Conservation (phyloP, 2,113 vertebrate species). For the Geothlypis trichas region DNA sequence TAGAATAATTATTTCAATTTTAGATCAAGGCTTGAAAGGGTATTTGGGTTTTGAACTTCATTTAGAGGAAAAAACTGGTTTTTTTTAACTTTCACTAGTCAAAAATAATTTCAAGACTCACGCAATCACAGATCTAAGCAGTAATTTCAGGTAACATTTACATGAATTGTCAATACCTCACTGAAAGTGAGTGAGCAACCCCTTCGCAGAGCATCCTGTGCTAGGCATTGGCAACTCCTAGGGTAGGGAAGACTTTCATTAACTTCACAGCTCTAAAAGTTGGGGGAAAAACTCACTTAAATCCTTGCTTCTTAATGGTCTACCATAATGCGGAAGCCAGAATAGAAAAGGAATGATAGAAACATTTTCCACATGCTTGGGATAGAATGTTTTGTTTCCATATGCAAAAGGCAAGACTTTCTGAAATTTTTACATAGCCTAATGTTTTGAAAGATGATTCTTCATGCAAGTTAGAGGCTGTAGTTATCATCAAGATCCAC, state of each 20-base stretch:
- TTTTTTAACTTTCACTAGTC: not conserved
- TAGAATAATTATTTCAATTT: not conserved
- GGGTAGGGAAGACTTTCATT: not conserved
- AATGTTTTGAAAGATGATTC: not conserved
- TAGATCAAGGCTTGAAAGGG: not conserved
- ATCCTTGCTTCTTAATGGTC: not conserved
- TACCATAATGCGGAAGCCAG: not conserved
- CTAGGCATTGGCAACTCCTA: not conserved
- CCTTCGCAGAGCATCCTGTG: not conserved
- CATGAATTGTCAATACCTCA: not conserved
- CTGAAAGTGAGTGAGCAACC: not conserved
- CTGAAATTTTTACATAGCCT: not conserved
- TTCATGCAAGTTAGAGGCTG: not conserved
- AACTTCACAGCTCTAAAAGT: not conserved
- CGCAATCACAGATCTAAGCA: not conserved
- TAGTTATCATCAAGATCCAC: not conserved
- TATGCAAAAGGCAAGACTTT: not conserved
- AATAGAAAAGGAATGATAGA: not conserved
- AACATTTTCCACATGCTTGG: not conserved
- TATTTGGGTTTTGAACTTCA: not conserved
- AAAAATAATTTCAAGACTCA: not conserved
- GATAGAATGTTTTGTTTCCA: not conserved
- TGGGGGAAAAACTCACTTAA: not conserved
- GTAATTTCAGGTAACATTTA: not conserved
- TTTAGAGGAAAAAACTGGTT: not conserved